Base-by-base conservation (phyloP, 2,888 invertebrate species). In the Seira ritae region DNA sequence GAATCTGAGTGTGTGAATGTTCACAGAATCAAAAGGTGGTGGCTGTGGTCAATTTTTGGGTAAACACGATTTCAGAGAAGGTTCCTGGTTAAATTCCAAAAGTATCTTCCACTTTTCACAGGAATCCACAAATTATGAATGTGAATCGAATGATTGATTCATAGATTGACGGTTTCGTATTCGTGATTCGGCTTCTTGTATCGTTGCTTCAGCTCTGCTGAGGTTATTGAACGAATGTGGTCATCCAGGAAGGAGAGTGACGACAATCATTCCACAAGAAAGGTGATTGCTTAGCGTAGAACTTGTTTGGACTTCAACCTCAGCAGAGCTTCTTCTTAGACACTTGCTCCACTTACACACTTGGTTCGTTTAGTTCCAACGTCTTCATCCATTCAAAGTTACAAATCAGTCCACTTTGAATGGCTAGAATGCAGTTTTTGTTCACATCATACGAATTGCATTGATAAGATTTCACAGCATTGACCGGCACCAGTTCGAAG, bases 1-100 rank as follows among this genome's bases (percentile, higher is more conserved):
- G 71, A 75, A 79, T 85, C 85, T 85, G 87, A 72, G 86, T 87
- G 88, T 88, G 85, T 82, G 79, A 85, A 84, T 87, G 86, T 85
- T 85, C 78, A 31, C 20, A n/a, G 19, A n/a, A 60, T 71, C 42
- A 71, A 66, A 87, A 87, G 88, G 88, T 88, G 87, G 88, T 88
- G 88, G 88, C 85, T 74, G 83, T 85, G 77, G 84, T 84, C 73
- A 20, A 20, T 4, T 60, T 37, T 79, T 31, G 71, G 31, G 68
- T 68, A 80, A 73, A 46, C 71, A 66, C 37, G 46, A 24, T 22
- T 31, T 50, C n/a, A n/a, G n/a, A n/a, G n/a, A n/a, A n/a, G n/a
- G n/a, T n/a, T n/a, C n/a, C 12, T 62, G 19, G 31, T n/a, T 60
- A 37, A n/a, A 67, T 60, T 80, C 68, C 68, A 68, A n/a, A 66